Evolutionary conservation across 2,888 invertebrate genomes (phyloP).

Genomic region (Neoascia interrupta): DNA sequence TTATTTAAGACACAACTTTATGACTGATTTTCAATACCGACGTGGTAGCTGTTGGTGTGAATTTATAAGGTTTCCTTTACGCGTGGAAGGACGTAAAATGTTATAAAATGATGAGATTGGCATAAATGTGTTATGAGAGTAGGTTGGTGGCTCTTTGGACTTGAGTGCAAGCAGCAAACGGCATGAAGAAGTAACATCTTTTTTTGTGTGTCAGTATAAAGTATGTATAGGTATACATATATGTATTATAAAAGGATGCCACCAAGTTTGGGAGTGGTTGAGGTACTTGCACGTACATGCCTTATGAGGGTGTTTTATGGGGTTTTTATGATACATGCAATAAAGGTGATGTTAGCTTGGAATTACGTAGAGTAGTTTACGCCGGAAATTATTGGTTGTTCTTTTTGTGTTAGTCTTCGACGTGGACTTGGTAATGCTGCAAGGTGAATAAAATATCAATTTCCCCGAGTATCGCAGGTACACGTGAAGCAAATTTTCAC

Average conservation of each 20-base stretch:
- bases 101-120: conserved; percentile 67
- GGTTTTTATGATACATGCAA: conserved; percentile 51
- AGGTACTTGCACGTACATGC: conserved; percentile 30
- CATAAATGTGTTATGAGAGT: conserved; percentile 48
- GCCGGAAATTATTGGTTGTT: conserved; percentile 13
- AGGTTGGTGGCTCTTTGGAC: conserved; percentile 8
- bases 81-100: too few relatives aligned
- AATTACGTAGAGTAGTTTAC: conserved; percentile 25
- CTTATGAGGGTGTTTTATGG: conserved; percentile 39
- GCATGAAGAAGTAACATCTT: too few relatives aligned
- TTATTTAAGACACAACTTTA: conserved; percentile 53
- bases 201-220: too few relatives aligned
- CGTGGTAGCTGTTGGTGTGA: conserved; percentile 1
- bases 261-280: not conserved
- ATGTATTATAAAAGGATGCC: conserved; percentile 21
- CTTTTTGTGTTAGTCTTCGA: not conserved
- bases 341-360: conserved; percentile 41
- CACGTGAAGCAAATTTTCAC: too few relatives aligned
- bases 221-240: conserved; percentile 10
- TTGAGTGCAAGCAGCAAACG: conserved; percentile 45
- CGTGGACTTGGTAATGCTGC: conserved; percentile 2
- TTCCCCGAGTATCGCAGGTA: too few relatives aligned
- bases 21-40: conserved; percentile 65
- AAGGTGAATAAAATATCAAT: conserved; percentile 57
- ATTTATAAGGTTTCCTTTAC: not conserved